Evolutionary conservation across 2,888 invertebrate species (phyloP), one percentile per base, ranked within the genome.

Genomic region (Ennomos fuscantarius): DNA sequence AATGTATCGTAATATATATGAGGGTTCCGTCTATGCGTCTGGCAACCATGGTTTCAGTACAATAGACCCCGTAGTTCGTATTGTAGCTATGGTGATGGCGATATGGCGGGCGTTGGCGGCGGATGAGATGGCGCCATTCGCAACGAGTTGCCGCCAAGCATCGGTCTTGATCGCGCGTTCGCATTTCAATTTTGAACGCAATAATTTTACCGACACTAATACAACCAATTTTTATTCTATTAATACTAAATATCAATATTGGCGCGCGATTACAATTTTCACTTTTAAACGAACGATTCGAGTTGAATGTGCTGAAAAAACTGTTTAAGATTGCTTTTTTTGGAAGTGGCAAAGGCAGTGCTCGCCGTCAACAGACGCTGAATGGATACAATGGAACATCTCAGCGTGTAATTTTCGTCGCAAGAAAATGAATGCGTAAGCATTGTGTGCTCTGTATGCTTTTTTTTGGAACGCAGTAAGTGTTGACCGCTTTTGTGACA

Each of bases 1-100:
- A 78, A 24, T 10, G 10, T 24, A 37, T 47, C 72, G 76, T 54
- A 67, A 72, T 73, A 63, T 64, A 68, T 72, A 73, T 78, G 84
- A 83, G 87, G 89, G 87, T 85, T 87, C 85, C 85, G 89, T 89
- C 87, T 90, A 84, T 87, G 84, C 85, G 89, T 89, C 87, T 90
- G 84, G 84, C 82, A 73, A 73, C 77, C 66, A 73, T 72, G 78
- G 79, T 74, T 75, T 63, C 45, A 15, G 40, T 43, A 40, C 87
- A 89, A 89, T 85, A 81, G 86, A 81, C 82, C 82, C 86, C 84
- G 81, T 86, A 77, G 76, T 68, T 76, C 34, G 66, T 84, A 85
- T n/a, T 10, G 66, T 84, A 84, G 81, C 69, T 85, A 86, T 86
- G 82, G 24, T 24, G 70, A 76, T 78, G 70, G 53, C 70, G 74